A percentile compares a stretch with the other conserved stretches of the same genome.
Conservation (phyloP, 2,888 invertebrate genomes). For the Drosophila melanosoma region DNA sequence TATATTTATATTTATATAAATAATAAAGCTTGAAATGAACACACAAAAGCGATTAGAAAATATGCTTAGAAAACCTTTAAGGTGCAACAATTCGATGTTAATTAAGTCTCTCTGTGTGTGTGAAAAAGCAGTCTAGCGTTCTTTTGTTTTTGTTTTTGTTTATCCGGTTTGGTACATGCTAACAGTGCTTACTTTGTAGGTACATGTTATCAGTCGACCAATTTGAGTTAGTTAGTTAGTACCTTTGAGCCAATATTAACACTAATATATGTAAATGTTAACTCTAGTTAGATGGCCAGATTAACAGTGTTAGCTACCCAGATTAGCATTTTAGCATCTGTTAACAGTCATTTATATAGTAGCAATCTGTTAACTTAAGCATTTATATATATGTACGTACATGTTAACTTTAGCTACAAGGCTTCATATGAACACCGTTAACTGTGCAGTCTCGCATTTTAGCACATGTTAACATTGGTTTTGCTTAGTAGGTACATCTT, state of each 20-base stretch:
- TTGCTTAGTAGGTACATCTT: background rate
- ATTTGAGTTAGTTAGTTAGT: no score
- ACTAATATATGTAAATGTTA: background rate
- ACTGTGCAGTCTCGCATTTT: no score
- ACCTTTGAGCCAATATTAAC: no score
- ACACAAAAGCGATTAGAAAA: slow-evolving; percentile 37
- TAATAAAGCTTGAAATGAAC: slow-evolving; percentile 32
- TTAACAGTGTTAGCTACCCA: background rate
- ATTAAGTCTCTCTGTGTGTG: slow-evolving; percentile 23
- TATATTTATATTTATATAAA: slow-evolving; percentile 40
- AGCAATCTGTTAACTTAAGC: no score
- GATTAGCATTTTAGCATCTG: background rate
- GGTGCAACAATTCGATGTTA: slow-evolving; percentile 65
- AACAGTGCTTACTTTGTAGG: slow-evolving; percentile 1
- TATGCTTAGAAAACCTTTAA: slow-evolving; percentile 63
- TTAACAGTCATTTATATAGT: no score
- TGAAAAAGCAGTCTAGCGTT: slow-evolving; percentile 60
- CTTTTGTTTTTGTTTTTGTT: background rate
- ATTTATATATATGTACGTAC: no score
- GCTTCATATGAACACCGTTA: no score
- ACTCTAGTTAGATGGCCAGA: background rate
- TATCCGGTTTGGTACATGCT: slow-evolving; percentile 26
- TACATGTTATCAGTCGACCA: background rate
- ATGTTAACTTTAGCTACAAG: no score
- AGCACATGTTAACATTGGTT: background rate